Evolutionary conservation across 2,113 vertebrate genomes (phyloP).

Genomic region (Uropsilus gracilis): DNA sequence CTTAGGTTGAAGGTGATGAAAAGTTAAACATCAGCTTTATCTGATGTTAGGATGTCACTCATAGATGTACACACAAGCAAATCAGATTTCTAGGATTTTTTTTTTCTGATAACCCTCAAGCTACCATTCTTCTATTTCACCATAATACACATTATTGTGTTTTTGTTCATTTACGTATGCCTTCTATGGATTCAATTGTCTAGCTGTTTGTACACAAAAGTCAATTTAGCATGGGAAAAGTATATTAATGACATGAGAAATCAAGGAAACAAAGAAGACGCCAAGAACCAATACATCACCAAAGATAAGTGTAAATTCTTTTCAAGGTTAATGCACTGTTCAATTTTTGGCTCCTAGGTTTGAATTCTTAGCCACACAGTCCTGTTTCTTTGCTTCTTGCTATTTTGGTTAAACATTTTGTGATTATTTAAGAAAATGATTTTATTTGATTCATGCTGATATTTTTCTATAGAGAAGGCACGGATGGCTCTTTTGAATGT

Average conservation of each 20-base stretch:
- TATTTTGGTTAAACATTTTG: not conserved
- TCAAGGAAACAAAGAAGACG: not conserved
- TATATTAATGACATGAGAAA: not conserved
- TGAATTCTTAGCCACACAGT: not conserved
- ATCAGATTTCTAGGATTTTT: not conserved
- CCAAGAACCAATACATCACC: not conserved
- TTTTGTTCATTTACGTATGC: not conserved
- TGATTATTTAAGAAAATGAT: not conserved
- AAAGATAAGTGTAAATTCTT: not conserved
- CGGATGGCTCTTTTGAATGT: not conserved
- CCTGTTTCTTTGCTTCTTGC: not conserved
- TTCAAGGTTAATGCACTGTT: not conserved
- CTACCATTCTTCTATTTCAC: not conserved
- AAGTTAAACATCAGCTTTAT: not conserved
- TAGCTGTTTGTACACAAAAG: not conserved
- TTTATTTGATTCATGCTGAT: not conserved
- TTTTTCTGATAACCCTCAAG: not conserved
- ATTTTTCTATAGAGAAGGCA: not conserved
- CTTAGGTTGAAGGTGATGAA: not conserved
- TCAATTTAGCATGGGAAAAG: not conserved
- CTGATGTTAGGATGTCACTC: not conserved
- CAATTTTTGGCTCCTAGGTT: not conserved
- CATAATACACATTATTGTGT: not conserved
- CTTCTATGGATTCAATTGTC: not conserved
- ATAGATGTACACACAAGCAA: not conserved